Percentiles rank a stretch among this genome's conserved stretches.
phyloP scores from a whole-genome alignment of 1,140 invertebrate species.

The Heliothis virescens region DNA sequence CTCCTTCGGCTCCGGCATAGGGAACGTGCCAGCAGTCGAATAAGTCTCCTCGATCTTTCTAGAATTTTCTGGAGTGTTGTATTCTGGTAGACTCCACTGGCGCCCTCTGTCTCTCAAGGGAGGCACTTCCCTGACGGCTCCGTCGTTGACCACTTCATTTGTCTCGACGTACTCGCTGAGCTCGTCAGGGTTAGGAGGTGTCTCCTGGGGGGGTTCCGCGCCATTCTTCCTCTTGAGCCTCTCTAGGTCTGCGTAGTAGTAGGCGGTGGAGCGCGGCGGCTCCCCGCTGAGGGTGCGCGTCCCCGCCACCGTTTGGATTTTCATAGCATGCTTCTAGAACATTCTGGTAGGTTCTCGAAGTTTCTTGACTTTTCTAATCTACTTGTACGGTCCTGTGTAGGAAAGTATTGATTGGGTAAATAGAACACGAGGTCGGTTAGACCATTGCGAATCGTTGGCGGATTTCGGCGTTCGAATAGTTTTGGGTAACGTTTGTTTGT shows the following conservation, averaged over 20 bases:
- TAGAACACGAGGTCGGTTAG: no score
- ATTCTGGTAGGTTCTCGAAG: background rate
- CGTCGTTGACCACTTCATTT: constrained; percentile 71
- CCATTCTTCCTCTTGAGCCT: constrained; percentile 71
- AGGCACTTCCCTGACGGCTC: constrained; percentile 71
- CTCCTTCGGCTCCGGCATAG: constrained; percentile 82
- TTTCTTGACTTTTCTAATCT: background rate
- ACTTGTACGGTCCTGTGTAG: background rate
- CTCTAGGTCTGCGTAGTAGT: constrained; percentile 84
- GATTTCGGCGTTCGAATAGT: background rate
- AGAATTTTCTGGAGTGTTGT: constrained; percentile 66
- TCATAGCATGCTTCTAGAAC: constrained; percentile 39
- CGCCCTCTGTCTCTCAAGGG: constrained; percentile 69
- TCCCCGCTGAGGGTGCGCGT: constrained; percentile 62
- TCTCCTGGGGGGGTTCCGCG: constrained; percentile 40
- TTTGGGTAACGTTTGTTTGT: background rate
- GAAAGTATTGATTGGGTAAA: no score
- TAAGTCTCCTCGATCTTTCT: constrained; percentile 78
- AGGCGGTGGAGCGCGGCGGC: constrained; percentile 81
- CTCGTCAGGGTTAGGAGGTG: constrained; percentile 59
- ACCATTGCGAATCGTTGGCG: background rate
- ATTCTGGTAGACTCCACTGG: constrained; percentile 68
- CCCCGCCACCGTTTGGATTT: constrained; percentile 60
- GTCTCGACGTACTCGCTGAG: constrained; percentile 71
- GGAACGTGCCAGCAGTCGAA: constrained; percentile 83